Evolutionary conservation across 2,113 vertebrate species (phyloP), one percentile per base, ranked within the genome.

Genomic region (Synchiropus splendidus): DNA sequence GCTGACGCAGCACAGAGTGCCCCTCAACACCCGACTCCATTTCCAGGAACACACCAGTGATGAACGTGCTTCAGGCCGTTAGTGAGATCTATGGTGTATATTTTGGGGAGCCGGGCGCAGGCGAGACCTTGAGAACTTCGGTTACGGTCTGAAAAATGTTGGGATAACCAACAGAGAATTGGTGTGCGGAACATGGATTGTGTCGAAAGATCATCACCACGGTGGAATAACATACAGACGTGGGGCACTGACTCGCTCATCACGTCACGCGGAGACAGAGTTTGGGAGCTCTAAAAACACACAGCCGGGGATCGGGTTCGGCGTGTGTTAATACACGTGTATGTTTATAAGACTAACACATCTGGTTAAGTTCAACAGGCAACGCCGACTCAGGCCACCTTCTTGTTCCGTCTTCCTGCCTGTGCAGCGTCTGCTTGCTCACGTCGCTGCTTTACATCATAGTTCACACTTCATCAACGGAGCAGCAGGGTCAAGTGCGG

Each of bases 371-470:
- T 48, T 72, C 12, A 52, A 30, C 31, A 9, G 15, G 9, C 6
- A 15, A 37, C 13, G 1, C 14, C 4, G 10, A 37, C 10, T 13
- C 13, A 4, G 11, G 2, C 12, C 27, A 31, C 21, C 30, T 9
- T 21, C 33, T 48, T 16, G 41, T 39, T 48, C 21, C 21, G 21
- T 58, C 43, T 31, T 17, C 2, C 27, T 48, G 15, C 8, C 6
- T 15, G 18, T 44, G 40, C 35, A 17, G 15, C 6, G 12, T 21
- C 34, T 36, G 36, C 30, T 58, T 16, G 21, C 47, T 50, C 45
- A 5, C 5, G 16, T 38, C 4, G 58, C 78, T 78, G 75, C 52
- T 74, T 72, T 43, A 61, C 61, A 70, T 80, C 75, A 62, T 36
- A 42, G 48, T 61, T 80, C 72, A 60, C 72, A 80, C 67, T 57